Percentiles rank a stretch among this genome's conserved stretches.
Conservation (phyloP, 2,888 invertebrate genomes). For the Tetranychus piercei region DNA sequence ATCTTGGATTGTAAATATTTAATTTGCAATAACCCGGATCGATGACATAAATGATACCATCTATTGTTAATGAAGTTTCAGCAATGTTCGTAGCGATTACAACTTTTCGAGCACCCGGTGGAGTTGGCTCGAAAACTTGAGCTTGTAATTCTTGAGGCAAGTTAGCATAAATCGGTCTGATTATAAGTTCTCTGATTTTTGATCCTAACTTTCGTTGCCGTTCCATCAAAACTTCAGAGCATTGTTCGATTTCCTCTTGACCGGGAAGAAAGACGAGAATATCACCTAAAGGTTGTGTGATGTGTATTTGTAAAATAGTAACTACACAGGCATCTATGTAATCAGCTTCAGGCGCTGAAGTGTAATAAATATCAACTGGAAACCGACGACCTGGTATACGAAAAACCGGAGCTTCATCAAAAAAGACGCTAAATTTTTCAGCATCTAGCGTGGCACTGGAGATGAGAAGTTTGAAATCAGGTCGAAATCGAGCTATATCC, state of each 20-base stretch:
- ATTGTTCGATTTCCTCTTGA: slow-evolving; percentile 39
- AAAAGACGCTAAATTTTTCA: slow-evolving; percentile 88
- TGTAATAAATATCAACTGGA: slow-evolving; percentile 96
- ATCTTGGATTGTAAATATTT: slow-evolving; percentile 88
- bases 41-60: slow-evolving; percentile 94
- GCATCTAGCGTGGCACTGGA: slow-evolving; percentile 96
- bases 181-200: slow-evolving; percentile 72
- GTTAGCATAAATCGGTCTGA: slow-evolving; percentile 92
- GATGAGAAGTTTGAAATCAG: slow-evolving; percentile 83
- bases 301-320: slow-evolving; percentile 89
- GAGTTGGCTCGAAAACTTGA: slow-evolving; percentile 94
- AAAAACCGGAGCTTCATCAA: slow-evolving; percentile 95
- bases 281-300: slow-evolving; percentile 87
- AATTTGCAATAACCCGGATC: slow-evolving; percentile 99
- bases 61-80: slow-evolving; percentile 95
- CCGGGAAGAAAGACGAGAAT: slow-evolving; percentile 88
- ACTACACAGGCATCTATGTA: slow-evolving; percentile 96
- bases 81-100: slow-evolving; percentile 96
- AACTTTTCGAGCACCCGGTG: slow-evolving; percentile 75
- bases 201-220: slow-evolving; percentile 75
- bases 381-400: slow-evolving; percentile 90
- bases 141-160: slow-evolving; percentile 96
- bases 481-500: slow-evolving; percentile 76
- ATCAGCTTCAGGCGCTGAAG: slow-evolving; percentile 96
- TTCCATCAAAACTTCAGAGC: slow-evolving; percentile 41